Percentiles rank a stretch among this genome's conserved stretches.
Conservation (phyloP, 2,797 vertebrate species). For the Aphelocoma californica region DNA sequence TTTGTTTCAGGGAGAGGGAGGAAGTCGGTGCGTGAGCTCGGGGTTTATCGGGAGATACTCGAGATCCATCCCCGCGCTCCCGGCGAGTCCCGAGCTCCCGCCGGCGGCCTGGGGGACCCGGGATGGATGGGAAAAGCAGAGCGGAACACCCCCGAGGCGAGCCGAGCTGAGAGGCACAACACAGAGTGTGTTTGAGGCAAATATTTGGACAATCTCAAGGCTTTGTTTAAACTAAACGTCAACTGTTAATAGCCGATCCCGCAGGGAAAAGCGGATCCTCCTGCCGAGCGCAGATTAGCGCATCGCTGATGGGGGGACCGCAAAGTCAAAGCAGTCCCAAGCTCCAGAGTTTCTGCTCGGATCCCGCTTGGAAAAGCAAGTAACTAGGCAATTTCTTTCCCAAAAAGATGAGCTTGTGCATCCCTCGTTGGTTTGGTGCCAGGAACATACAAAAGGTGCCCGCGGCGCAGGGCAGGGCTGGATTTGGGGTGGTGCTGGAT, state of each 20-base stretch:
- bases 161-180: slow-evolving; percentile 5
- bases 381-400: neutral
- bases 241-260: slow-evolving; percentile 41
- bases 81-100: neutral
- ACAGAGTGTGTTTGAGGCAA: slow-evolving; percentile 32
- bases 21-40: accelerated
- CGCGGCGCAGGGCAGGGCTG: neutral
- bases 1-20: neutral
- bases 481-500: neutral
- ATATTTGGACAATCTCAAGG: slow-evolving; percentile 65
- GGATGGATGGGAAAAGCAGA: neutral
- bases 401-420: accelerated
- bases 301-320: neutral
- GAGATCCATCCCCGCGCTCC: neutral
- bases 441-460: accelerated
- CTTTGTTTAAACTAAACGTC: slow-evolving; percentile 50
- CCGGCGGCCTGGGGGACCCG: neutral
- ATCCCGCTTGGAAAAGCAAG: neutral
- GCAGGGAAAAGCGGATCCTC: slow-evolving; percentile 28
- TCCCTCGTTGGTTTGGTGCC: accelerated
- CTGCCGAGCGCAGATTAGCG: slow-evolving; percentile 28
- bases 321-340: neutral
- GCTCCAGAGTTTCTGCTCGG: neutral
- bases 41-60: neutral
- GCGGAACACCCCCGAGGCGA: neutral